Evolutionary conservation across 2,113 vertebrate genomes (phyloP).

Genomic region (Hyaena hyaena): DNA sequence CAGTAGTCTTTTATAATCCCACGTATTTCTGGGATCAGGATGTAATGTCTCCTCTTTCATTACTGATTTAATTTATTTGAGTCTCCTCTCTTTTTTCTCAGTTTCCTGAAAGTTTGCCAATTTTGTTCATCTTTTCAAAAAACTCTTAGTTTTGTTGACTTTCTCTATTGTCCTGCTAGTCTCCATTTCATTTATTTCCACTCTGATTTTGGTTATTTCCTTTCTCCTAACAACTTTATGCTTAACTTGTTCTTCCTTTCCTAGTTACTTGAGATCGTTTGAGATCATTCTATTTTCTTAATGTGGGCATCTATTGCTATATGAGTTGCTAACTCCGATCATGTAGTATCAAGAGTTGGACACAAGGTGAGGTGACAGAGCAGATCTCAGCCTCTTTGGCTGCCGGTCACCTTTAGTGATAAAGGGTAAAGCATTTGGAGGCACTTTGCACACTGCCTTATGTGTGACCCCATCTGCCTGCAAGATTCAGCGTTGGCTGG

Average conservation of each 20-base stretch:
- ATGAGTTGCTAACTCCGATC: not conserved
- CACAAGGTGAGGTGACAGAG: not conserved
- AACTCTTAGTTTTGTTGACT: not conserved
- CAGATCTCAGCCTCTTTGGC: not conserved
- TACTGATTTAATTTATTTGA: not conserved
- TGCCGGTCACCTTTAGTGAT: rapidly evolving
- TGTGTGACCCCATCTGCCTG: not conserved
- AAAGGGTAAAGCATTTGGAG: not conserved
- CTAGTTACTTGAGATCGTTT: not conserved
- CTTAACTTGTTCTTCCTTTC: not conserved
- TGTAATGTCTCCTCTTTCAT: not conserved
- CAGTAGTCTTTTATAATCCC: not conserved
- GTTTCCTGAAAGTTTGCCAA: not conserved
- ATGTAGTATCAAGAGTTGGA: not conserved
- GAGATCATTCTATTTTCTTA: not conserved
- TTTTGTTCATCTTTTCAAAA: not conserved
- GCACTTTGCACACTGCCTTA: not conserved
- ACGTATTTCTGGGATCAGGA: not conserved
- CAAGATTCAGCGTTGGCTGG: not conserved
- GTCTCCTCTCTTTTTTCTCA: not conserved
- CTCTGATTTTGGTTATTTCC: not conserved
- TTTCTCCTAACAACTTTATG: not conserved
- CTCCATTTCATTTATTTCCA: not conserved
- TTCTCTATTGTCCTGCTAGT: not conserved
- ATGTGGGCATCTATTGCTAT: not conserved